These are phyloP conservation scores for Heliconius ismenius DNA, from an alignment of 2,888 invertebrate species.

Conservation along the genomic window DNA sequence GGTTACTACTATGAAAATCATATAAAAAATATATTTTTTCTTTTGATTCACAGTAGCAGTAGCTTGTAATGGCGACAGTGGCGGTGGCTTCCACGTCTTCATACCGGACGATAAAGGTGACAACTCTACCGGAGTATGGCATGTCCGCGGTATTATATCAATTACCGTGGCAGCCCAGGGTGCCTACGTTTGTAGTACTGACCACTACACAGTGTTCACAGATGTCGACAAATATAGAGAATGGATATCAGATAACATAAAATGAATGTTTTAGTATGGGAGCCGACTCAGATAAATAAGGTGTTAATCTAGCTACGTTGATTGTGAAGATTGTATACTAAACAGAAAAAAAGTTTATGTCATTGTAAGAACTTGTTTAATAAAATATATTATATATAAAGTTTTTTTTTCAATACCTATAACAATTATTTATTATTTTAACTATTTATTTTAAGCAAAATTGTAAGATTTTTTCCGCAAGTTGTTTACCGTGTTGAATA, in stretches of 20 bases:
- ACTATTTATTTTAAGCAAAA: background rate
- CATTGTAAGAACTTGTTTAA: no score
- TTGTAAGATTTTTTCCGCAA: background rate
- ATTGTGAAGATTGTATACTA: no score
- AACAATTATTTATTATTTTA: background rate
- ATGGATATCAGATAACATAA: slow-evolving; percentile 1
- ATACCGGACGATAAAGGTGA: background rate
- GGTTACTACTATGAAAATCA: no score
- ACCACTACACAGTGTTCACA: slow-evolving; percentile 12
- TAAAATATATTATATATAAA: no score
- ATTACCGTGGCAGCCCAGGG: background rate
- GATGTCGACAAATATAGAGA: slow-evolving; percentile 12
- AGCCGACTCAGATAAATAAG: no score
- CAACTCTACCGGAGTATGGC: background rate
- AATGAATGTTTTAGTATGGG: no score
- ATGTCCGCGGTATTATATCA: slow-evolving; percentile 10
- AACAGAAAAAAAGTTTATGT: no score
- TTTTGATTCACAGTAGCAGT: background rate
- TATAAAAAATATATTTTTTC: background rate
- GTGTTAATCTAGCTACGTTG: no score
- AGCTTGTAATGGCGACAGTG: slow-evolving; percentile 16
- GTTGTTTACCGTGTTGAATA: background rate
- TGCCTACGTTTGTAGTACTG: background rate
- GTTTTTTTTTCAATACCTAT: no score
- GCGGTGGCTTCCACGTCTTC: slow-evolving; percentile 3